Conservation (phyloP, 2,797 vertebrate genomes). For the Dendrocincla fuliginosa region DNA sequence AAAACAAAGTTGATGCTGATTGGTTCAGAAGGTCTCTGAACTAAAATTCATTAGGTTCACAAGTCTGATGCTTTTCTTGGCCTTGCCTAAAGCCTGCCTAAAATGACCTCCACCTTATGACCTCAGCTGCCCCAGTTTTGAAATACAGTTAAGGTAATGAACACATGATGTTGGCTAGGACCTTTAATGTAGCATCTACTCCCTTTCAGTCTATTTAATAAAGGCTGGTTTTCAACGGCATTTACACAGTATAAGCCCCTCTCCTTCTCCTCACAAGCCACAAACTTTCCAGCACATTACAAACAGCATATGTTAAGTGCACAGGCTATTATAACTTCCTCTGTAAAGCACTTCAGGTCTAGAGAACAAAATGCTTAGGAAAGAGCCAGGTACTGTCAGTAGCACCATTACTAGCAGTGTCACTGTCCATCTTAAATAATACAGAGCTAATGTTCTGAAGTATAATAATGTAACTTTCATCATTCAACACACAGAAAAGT, state of each 20-base stretch:
- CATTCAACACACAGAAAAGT: not conserved
- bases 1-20: not conserved
- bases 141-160: not conserved
- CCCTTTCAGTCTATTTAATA: not conserved
- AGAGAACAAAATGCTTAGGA: not conserved
- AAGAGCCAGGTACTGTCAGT: not conserved
- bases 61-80: not conserved
- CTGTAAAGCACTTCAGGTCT: not conserved
- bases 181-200: not conserved
- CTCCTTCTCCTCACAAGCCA: not conserved
- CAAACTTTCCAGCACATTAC: not conserved
- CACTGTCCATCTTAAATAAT: not conserved
- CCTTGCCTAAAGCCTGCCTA: not conserved
- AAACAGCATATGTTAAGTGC: rapidly evolving
- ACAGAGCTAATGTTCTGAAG: not conserved
- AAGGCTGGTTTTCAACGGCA: not conserved
- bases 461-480: not conserved
- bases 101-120: not conserved
- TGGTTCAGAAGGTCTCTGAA: not conserved
- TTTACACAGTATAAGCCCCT: not conserved
- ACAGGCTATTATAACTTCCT: not conserved
- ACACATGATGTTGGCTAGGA: not conserved
- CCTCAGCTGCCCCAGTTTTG: not conserved
- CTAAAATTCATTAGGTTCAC: not conserved
- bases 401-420: not conserved